Percentiles rank a stretch among this genome's conserved stretches.
phyloP scores from a whole-genome alignment of 2,797 vertebrate genomes.

The Bryconaethiops microstoma region DNA sequence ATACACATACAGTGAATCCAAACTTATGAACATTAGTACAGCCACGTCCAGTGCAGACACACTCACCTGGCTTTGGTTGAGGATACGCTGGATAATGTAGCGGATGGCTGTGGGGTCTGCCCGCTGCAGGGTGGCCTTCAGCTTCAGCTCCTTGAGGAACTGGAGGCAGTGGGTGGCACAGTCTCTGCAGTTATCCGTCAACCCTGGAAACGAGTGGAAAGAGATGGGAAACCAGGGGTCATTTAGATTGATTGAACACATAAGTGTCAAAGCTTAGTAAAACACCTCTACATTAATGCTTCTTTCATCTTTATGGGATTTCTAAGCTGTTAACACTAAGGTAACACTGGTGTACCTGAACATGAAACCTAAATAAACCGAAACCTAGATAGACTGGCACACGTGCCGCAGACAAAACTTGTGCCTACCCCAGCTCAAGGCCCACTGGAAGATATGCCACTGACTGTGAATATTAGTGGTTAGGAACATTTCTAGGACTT shows the following conservation, averaged over 20 bases:
- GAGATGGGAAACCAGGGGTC: neutral
- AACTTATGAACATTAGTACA: neutral
- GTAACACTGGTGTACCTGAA: neutral
- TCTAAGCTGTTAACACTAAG: neutral
- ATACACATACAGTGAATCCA: too few species aligned
- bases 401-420: too few species aligned
- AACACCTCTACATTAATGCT: too few species aligned
- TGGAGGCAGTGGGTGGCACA: slow-evolving; percentile 75
- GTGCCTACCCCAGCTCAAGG: too few species aligned
- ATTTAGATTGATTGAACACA: neutral
- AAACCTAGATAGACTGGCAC: too few species aligned
- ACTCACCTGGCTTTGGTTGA: slow-evolving; percentile 70
- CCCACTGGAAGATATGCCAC: too few species aligned
- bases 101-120: slow-evolving; percentile 70
- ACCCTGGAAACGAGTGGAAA: slow-evolving; percentile 56
- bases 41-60: too few species aligned
- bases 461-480: too few species aligned
- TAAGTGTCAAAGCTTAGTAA: neutral
- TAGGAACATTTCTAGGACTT: too few species aligned
- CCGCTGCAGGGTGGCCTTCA: slow-evolving; percentile 67
- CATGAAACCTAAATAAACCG: too few species aligned
- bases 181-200: slow-evolving; percentile 75
- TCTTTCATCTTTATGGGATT: too few species aligned
- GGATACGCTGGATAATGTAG: slow-evolving; percentile 71
- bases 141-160: slow-evolving; percentile 76